phyloP scores from a whole-genome alignment of 2,113 vertebrate genomes.

The Ellobius talpinus region DNA sequence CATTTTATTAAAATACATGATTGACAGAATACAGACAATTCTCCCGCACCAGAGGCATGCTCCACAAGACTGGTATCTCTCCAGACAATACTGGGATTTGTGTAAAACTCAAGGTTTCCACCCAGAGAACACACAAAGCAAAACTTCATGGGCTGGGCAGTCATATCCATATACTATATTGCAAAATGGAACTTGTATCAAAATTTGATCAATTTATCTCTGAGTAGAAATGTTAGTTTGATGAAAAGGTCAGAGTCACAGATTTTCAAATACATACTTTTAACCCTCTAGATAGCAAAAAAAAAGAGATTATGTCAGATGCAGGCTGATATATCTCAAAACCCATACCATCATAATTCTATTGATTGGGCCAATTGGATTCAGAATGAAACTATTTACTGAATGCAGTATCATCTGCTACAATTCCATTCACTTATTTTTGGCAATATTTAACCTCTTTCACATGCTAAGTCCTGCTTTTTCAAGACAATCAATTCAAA shows the following conservation, averaged over 20 bases:
- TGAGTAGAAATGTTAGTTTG: not conserved
- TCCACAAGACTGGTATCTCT: not conserved
- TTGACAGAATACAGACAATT: too few species aligned
- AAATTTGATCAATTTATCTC: not conserved
- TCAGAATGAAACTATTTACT: not conserved
- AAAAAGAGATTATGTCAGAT: not conserved
- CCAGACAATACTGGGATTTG: not conserved
- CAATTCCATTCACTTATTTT: not conserved
- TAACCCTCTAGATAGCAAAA: not conserved
- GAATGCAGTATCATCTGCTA: not conserved
- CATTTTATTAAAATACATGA: too few species aligned
- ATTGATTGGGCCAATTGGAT: not conserved
- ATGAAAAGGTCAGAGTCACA: slow-evolving; percentile 2
- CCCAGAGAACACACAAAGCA: not conserved
- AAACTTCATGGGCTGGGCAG: not conserved
- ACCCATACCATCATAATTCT: not conserved
- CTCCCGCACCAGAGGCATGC: too few species aligned
- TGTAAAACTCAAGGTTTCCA: not conserved
- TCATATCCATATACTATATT: not conserved
- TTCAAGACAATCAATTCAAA: not conserved
- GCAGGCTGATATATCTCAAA: not conserved
- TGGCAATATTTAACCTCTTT: not conserved
- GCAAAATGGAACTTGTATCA: not conserved
- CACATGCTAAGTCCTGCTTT: rapidly evolving
- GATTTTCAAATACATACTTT: not conserved